These are phyloP conservation scores for Pristionchus japonicus DNA, from an alignment of 2,888 invertebrate species.

Conservation along the genomic window DNA sequence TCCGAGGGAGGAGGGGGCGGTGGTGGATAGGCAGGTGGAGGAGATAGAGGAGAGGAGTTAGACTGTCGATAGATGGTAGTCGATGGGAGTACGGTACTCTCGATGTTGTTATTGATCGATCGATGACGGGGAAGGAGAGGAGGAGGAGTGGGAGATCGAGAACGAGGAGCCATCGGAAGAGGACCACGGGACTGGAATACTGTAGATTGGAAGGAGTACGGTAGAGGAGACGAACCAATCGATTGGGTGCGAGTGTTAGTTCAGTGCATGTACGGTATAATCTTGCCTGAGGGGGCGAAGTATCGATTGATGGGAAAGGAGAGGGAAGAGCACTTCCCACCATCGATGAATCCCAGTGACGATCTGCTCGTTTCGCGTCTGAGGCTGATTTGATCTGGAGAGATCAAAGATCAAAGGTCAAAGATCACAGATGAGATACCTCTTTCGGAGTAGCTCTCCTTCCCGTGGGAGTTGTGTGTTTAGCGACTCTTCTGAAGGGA, in stretches of 20 bases:
- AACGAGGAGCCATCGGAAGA: background rate
- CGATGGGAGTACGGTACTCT: background rate
- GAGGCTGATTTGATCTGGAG: conserved; percentile 26
- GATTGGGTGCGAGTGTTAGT: conserved; percentile 17
- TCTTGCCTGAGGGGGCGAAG: conserved; percentile 34
- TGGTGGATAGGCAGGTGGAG: conserved; percentile 38
- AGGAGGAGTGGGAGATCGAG: conserved; percentile 36
- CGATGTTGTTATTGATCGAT: background rate
- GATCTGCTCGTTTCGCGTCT: conserved; percentile 26
- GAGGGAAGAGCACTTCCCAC: background rate
- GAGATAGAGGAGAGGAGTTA: background rate
- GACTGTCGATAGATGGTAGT: background rate
- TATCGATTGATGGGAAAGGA: conserved; percentile 23
- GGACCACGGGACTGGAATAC: conserved; percentile 20
- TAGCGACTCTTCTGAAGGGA: conserved; percentile 8
- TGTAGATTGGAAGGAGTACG: background rate
- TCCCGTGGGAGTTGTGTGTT: background rate
- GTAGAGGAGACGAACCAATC: conserved; percentile 3
- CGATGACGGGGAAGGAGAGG: background rate
- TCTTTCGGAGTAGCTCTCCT: conserved; percentile 32
- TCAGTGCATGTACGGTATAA: conserved; percentile 6
- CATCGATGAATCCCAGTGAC: background rate
- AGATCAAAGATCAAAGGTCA: conserved; percentile 24
- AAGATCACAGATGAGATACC: background rate
- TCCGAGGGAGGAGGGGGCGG: conserved; percentile 32